Evolutionary conservation across 1,140 invertebrate species (phyloP), one percentile per base, ranked within the genome.

Genomic region (Drosophila repleta): DNA sequence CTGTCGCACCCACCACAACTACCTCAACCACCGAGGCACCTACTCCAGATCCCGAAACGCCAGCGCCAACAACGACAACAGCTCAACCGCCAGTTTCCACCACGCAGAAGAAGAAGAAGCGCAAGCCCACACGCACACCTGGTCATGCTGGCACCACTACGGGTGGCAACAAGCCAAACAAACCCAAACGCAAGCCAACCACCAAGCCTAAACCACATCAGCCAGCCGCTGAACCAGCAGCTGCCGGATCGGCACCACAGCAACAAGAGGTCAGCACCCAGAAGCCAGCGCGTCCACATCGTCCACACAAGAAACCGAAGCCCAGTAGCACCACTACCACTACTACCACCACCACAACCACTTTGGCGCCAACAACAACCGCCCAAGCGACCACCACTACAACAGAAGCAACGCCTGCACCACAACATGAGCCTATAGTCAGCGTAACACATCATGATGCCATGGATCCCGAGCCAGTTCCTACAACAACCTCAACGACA

Each of bases 141-240:
- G 82, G 82, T 6, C 45, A 49, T 13, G 39, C 66, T n/a, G 48
- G n/a, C 7, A 62, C 26, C 11, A 62, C 48, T 49, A 45, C 17
- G 6, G 63, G 43, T 1, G 52, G 55, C 20, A 52, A 11, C 11
- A 83, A 74, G 29, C 69, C 74, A 2, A 51, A 43, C 5, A 90
- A 90, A 13, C 72, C 84, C 1, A 90, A 90, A 15, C 81, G 89
- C 0, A 90, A 91, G 46, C 90, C 89, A 39, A 84, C 85, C 4
- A 10, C 64, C 6, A 90, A 83, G 51, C 88, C 85, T 0, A 79
- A 67, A 24, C 69, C 81, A 4, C 53, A 41, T 17, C 52, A 55
- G 0, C 29, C 26, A 32, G 21, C 53, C 17, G 39, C n/a, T 8
- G 74, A 72, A 29, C 29, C 35, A 0, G 20, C 53, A 18, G 26